These are phyloP conservation scores for Empidonax alnorum DNA, from an alignment of 2,113 vertebrate species.

Conservation along the genomic window DNA sequence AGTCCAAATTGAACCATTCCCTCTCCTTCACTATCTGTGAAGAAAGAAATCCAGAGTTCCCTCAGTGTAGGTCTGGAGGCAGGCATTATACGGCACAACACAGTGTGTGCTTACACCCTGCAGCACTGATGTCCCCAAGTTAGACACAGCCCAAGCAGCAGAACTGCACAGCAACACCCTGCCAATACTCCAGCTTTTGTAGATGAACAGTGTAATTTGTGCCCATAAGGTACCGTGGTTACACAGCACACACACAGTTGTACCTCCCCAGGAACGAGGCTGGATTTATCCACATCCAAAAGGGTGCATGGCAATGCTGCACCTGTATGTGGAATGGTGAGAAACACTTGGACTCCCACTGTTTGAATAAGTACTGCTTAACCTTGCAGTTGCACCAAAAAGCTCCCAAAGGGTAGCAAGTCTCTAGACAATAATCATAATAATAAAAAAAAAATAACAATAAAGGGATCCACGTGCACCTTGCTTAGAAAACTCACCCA, in stretches of 20 bases:
- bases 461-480: rapidly evolving
- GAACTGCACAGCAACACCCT: neutral
- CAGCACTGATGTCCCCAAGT: neutral
- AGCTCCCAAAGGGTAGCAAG: neutral
- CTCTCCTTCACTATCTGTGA: neutral
- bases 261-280: neutral
- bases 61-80: neutral
- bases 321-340: rapidly evolving
- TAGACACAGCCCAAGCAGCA: neutral
- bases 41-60: neutral
- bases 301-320: neutral
- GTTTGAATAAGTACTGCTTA: neutral
- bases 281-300: neutral
- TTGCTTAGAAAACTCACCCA: neutral
- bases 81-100: neutral
- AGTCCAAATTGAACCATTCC: neutral
- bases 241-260: neutral
- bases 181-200: neutral
- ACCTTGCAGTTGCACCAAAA: neutral
- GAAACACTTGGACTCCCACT: neutral
- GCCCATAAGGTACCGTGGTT: neutral
- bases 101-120: neutral
- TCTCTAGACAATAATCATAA: neutral
- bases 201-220: neutral
- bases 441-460: neutral